Percentiles rank a stretch among this genome's conserved stretches.
These are phyloP conservation scores for Leptodactylus fallax DNA, from an alignment of 2,797 vertebrate genomes.

Conservation along the genomic window DNA sequence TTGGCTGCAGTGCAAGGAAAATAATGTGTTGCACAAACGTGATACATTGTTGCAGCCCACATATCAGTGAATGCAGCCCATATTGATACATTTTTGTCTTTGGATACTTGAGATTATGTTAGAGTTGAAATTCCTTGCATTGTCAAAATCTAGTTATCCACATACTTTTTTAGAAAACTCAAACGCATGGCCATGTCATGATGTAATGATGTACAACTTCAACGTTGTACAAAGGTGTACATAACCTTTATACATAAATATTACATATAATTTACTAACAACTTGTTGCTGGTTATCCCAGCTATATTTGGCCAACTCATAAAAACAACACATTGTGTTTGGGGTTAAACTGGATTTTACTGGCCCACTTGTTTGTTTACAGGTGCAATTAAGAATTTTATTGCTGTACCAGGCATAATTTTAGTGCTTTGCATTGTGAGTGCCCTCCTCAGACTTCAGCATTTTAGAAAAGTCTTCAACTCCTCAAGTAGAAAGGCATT, in stretches of 20 bases:
- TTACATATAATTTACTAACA: no score
- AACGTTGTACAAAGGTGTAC: no score
- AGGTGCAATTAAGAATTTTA: slow-evolving; percentile 39
- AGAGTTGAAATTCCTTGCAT: not conserved
- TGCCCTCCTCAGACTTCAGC: not conserved
- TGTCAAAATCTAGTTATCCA: not conserved
- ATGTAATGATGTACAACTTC: no score
- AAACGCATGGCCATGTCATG: not conserved
- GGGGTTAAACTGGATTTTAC: slow-evolving; percentile 29
- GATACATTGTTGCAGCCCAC: not conserved
- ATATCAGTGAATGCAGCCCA: not conserved
- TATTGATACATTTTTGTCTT: not conserved
- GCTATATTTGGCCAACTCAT: slow-evolving; percentile 27
- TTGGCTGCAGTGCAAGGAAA: not conserved
- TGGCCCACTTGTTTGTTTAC: slow-evolving; percentile 2
- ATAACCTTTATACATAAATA: no score
- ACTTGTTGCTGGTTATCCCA: not conserved
- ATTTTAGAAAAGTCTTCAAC: slow-evolving; percentile 22
- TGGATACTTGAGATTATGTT: not conserved
- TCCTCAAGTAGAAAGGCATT: slow-evolving; percentile 11
- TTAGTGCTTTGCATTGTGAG: not conserved
- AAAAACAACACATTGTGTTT: not conserved
- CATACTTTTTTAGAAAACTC: not conserved
- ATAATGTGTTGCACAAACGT: not conserved
- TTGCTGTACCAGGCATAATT: slow-evolving; percentile 18